Base-by-base conservation (phyloP, 2,113 vertebrate genomes). In the Prochilodus magdalenae region DNA sequence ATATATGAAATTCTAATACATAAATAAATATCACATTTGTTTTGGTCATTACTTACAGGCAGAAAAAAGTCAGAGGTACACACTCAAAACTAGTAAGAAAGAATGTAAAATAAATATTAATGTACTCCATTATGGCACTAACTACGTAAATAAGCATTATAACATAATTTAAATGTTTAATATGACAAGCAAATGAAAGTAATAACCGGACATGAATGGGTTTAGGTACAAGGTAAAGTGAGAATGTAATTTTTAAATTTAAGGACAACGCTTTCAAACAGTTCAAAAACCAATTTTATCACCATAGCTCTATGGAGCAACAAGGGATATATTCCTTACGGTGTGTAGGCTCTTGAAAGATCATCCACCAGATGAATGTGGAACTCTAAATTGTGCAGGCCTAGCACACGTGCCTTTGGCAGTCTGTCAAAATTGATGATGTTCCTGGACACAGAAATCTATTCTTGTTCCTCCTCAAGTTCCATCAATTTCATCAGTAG, bases 401-500 rank as follows among this genome's bases (percentile, higher is more conserved):
- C 62, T 73, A 24, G 57, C 22, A 40, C 49, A 18, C 30, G 15
- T 69, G 29, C 63, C 67, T 70, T 79, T 79, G 65, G 51, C 65
- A 51, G 24, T 60, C 53, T 69, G 7, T 55, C 44, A 24, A 70
- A 67, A 84, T 59, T 49, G n/a, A 79, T 69, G 78, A 73, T 11
- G 27, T 16, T 79, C 63, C 53, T 74, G 76, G 57, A 79, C 66
- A 49, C 53, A 26, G 73, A 60, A 60, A 29, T 79, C 30, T 30
- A 74, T 74, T 73, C 70, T 51, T 69, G 63, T 5, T 74, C 36
- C 5, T 62, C n/a, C 73, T 53, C 27, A 29, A 62, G 63, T 80
- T 79, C 66, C 26, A 70, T 80, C 65, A 55, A 53, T 62, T 75
- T 76, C 57, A 76, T 84, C 55, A 33, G 77, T 76, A 79, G 66